These are phyloP conservation scores for Cygnus atratus DNA, from an alignment of 2,113 vertebrate genomes.

Conservation along the genomic window DNA sequence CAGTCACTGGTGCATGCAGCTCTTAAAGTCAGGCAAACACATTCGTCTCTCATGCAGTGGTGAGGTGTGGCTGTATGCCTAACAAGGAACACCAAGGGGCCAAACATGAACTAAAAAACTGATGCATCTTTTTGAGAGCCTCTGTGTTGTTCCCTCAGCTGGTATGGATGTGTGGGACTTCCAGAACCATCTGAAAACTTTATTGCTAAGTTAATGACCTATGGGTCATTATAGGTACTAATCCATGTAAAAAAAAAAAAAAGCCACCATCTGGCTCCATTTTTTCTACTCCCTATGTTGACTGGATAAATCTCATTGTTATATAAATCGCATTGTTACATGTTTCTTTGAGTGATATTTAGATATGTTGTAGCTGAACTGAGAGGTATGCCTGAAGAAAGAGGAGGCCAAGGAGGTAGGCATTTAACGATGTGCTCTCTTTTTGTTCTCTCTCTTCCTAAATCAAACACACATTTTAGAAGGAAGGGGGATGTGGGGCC, in stretches of 20 bases:
- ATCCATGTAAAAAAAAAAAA: background rate
- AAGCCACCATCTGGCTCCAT: background rate
- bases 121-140: background rate
- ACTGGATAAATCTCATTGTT: background rate
- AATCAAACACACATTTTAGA: background rate
- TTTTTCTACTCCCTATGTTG: background rate
- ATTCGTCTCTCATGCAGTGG: fast-evolving
- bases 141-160: background rate
- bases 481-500: background rate
- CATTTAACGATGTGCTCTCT: fast-evolving
- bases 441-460: background rate
- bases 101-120: background rate
- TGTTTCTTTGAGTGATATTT: background rate
- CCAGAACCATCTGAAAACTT: background rate
- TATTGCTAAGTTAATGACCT: background rate
- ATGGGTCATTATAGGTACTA: background rate
- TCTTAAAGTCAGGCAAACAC: background rate
- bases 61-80: background rate
- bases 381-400: background rate
- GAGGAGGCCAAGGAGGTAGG: background rate
- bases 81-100: background rate
- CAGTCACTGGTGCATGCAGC: background rate
- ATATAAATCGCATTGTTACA: background rate
- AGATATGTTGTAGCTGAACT: background rate
- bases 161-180: background rate